Evolutionary conservation across 1,140 invertebrate genomes (phyloP).

Genomic region (Apocrypta bakeri): DNA sequence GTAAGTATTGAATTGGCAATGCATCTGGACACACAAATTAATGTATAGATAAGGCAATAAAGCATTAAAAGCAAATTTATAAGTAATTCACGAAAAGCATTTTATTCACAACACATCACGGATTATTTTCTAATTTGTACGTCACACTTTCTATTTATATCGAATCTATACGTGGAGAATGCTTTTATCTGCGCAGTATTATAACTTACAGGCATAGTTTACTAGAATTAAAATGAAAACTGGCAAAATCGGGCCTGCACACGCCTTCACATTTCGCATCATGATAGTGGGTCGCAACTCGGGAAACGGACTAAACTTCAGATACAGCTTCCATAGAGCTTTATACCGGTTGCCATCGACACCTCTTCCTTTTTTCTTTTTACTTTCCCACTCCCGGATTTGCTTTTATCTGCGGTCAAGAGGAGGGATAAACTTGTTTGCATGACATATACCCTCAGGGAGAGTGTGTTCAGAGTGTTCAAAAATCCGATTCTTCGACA

Average conservation of each 20-base stretch:
- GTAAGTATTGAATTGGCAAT: conserved; percentile 77
- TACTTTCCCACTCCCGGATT: background rate
- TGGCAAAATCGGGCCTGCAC: background rate
- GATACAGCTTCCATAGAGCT: background rate
- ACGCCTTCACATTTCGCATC: background rate
- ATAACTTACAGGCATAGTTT: background rate
- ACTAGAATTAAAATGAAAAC: background rate
- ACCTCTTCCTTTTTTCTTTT: background rate
- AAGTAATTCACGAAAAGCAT: background rate
- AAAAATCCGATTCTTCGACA: background rate
- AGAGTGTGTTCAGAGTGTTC: background rate
- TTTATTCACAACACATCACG: background rate
- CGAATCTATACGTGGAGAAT: too few relatives aligned
- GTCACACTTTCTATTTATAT: background rate
- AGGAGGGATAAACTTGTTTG: background rate
- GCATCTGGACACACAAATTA: conserved; percentile 61
- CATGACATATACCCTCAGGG: background rate
- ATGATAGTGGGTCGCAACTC: background rate
- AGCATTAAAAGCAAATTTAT: background rate
- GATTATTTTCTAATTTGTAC: background rate
- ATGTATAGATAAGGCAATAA: background rate
- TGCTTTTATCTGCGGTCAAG: background rate
- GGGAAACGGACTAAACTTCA: background rate
- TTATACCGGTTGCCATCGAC: background rate
- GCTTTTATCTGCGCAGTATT: too few relatives aligned